A percentile compares a stretch with the other conserved stretches of the same genome.
Evolutionary conservation across 2,113 vertebrate genomes (phyloP).

Genomic region (Pangasianodon hypophthalmus): DNA sequence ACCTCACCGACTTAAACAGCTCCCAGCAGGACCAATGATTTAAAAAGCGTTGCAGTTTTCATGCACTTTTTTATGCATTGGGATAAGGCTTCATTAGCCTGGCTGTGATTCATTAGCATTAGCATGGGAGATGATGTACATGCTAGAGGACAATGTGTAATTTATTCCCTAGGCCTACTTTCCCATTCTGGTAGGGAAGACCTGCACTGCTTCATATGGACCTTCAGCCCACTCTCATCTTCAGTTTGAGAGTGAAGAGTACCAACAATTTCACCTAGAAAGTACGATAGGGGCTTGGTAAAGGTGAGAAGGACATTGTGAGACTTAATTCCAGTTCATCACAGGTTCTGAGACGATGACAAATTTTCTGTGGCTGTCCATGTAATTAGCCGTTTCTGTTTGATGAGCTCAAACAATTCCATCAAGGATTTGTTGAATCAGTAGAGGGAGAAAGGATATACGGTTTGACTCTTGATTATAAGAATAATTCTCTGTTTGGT

Average conservation of each 20-base stretch:
- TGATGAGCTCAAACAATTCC: conserved; percentile 46
- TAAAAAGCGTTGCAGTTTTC: conserved; percentile 12
- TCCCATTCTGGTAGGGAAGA: conserved; percentile 22
- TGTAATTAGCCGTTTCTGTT: conserved; percentile 39
- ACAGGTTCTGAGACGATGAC: background rate
- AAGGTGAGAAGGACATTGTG: background rate
- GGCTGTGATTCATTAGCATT: background rate
- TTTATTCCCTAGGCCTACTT: conserved; percentile 53
- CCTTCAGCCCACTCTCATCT: background rate
- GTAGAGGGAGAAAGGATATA: conserved; percentile 13
- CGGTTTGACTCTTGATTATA: conserved; percentile 26
- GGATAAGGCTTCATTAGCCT: conserved; percentile 37
- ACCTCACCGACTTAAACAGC: conserved; percentile 20
- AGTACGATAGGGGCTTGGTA: background rate
- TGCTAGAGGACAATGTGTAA: conserved; percentile 27
- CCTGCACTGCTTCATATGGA: conserved; percentile 45
- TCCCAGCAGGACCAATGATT: conserved; percentile 2
- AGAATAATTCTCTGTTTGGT: conserved; percentile 36
- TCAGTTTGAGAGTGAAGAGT: conserved; percentile 36
- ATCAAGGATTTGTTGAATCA: conserved; percentile 37
- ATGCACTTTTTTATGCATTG: conserved; percentile 17
- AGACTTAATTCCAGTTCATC: background rate
- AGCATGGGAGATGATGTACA: conserved; percentile 25
- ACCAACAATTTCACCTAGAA: conserved; percentile 41
- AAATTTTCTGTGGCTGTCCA: conserved; percentile 18